Evolutionary conservation across 2,888 invertebrate genomes (phyloP), one percentile per base, ranked within the genome.

Genomic region (Mythimna vitellina): DNA sequence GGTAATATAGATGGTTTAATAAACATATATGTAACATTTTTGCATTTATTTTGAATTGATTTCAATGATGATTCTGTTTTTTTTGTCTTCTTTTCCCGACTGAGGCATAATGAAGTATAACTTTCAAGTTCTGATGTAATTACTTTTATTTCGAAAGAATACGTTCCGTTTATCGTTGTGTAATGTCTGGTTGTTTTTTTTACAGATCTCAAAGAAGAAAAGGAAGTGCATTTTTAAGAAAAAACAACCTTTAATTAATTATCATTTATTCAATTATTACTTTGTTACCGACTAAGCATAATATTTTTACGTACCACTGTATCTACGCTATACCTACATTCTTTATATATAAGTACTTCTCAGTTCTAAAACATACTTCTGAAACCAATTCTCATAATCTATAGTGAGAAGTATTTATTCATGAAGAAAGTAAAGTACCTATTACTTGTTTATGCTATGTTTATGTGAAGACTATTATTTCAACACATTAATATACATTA

Each of bases 71-170:
- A 93, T 87, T 90, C 71, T 0, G 74, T 70, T 85, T 76, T 76
- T 90, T 91, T 93, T 93, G 95, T 95, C 95, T 95, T 95, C 95
- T 95, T 95, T 95, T 95, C 95, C 95, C 95, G 94, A 93, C 95
- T 93, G 95, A 95, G 84, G 84, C 81, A 95, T 94, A 92, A 83
- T 93, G 93, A 92, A 83, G 92, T 84, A 91, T 81, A 82, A 64
- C 17, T 10, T 62, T 71, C 25, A 65, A 54, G 10, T 69, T 66
- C 83, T 83, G 83, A 83, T 60, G 10, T 35, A 63, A 54, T 35
- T 25, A 54, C 1, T 29, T n/a, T 22, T 38, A 0, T 0, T 25
- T 64, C 25, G 5, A 38, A 14, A 32, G n/a, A 49, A n/a, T 57
- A 22, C 17, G n/a, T 29, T 7, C 12, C 1, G 22, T 29, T 54